Evolutionary conservation across 2,888 invertebrate species (phyloP).

Genomic region (Hoplodrina blanda): DNA sequence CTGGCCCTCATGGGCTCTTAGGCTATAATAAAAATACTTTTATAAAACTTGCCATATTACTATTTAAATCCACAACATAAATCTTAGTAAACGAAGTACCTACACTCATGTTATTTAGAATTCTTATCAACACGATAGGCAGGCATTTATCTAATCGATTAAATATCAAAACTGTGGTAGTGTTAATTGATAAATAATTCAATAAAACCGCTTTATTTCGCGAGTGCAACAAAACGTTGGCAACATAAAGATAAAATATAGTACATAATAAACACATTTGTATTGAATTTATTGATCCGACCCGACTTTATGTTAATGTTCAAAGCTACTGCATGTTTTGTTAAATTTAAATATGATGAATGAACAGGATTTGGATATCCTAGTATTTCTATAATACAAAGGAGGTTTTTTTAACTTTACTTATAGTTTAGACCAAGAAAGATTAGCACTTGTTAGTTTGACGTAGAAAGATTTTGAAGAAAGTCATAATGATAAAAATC

Average conservation of each 20-base stretch:
- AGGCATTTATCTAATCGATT: conserved; percentile 26
- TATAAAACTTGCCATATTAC: conserved; percentile 30
- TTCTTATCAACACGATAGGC: conserved; percentile 30
- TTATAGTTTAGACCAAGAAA: no score
- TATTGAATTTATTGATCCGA: conserved; percentile 59
- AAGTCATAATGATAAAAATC: not conserved
- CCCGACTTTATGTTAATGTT: conserved; percentile 57
- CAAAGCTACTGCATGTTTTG: conserved; percentile 50
- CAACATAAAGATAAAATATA: conserved; percentile 51
- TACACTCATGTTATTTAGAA: conserved; percentile 25
- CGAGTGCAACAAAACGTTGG: conserved; percentile 31
- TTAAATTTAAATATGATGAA: conserved; percentile 51
- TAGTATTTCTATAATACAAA: conserved; percentile 31
- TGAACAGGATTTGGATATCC: conserved; percentile 57
- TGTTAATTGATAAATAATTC: conserved; percentile 50
- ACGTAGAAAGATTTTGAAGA: not conserved
- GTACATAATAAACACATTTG: conserved; percentile 58
- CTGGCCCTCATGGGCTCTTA: no score
- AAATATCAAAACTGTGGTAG: conserved; percentile 35
- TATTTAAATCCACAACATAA: conserved; percentile 43
- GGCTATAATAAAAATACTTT: conserved; percentile 26
- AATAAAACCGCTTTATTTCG: conserved; percentile 49
- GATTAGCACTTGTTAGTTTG: not conserved
- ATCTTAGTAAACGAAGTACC: conserved; percentile 33
- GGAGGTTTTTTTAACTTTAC: conserved; percentile 5